Base-by-base conservation (phyloP, 2,888 invertebrate genomes). In the Drosophila flavopinicola region DNA sequence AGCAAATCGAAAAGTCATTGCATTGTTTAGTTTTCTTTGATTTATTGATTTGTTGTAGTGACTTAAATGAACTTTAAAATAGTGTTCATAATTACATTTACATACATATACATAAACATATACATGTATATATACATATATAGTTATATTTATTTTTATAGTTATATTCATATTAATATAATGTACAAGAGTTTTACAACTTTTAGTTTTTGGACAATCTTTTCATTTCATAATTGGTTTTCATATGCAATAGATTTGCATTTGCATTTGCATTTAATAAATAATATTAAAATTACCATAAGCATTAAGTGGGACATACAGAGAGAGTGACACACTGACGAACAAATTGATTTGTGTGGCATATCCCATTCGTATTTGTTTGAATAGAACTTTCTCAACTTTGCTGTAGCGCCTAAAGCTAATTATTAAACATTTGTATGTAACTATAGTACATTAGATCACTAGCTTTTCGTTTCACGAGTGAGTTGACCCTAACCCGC, bases 191-290 rank as follows among this genome's bases (percentile, higher is more conserved):
- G 66, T 85, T 83, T 83, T 83, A 83, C 86, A 85, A 85, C 83
- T 85, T 84, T 74, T 67, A 84, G 86, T 85, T 83, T 82, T 85
- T 85, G 84, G 83, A 85, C 83, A 83, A 84, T 80, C 85, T 82
- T 85, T 82, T 85, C 82, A 78, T 85, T 82, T 76, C 68, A 39
- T 73, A 75, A 76, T 73, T 73, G 75, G 75, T 75, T 75, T 75
- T 38, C 39, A 44, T 27, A 38, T 56, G 25, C 49, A 32, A 38
- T 24, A 30, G 29, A 51, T 24, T 15, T 20, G 23, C 15, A 29
- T 44, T 7, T 33, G 9, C 47, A 9, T 35, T 37, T 41, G 9
- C 37, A 53, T 73, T 71, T 63, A 83, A 83, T 83, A 83, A 83
- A 83, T 83, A 78, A 84, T 67, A 51, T 77, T 85, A 78, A 64